Percentiles rank a stretch among this genome's conserved stretches.
Evolutionary conservation across 1,140 invertebrate species (phyloP).

Genomic region (Sinella curviseta): DNA sequence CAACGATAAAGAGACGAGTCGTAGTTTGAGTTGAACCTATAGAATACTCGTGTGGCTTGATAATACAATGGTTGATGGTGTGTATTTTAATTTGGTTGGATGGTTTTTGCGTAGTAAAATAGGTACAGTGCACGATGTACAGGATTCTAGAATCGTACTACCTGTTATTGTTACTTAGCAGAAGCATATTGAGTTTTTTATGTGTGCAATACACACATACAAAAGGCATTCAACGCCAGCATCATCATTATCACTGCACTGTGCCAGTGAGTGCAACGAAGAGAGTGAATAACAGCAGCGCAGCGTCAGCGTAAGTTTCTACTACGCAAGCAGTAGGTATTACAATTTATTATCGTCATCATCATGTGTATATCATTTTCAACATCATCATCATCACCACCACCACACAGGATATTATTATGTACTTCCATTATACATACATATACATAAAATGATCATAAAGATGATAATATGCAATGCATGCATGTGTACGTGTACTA

Average conservation of each 20-base stretch:
- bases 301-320: not conserved
- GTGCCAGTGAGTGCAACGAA: not conserved
- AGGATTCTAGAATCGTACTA: no score
- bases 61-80: no score
- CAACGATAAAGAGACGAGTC: not conserved
- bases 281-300: not conserved
- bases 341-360: not conserved
- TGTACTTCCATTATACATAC: not conserved
- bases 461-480: not conserved
- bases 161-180: no score
- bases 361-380: not conserved
- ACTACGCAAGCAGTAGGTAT: not conserved
- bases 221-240: no score
- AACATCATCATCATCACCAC: not conserved
- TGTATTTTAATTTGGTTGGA: no score
- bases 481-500: no score
- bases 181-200: no score
- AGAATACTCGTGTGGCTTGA: no score
- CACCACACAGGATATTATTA: not conserved
- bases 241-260: slow-evolving; percentile 8
- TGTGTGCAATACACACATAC: no score
- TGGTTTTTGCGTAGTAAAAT: no score
- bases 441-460: not conserved
- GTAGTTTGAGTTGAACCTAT: not conserved
- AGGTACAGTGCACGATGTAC: no score